phyloP scores from a whole-genome alignment of 2,113 vertebrate species.

The Peromyscus californicus region DNA sequence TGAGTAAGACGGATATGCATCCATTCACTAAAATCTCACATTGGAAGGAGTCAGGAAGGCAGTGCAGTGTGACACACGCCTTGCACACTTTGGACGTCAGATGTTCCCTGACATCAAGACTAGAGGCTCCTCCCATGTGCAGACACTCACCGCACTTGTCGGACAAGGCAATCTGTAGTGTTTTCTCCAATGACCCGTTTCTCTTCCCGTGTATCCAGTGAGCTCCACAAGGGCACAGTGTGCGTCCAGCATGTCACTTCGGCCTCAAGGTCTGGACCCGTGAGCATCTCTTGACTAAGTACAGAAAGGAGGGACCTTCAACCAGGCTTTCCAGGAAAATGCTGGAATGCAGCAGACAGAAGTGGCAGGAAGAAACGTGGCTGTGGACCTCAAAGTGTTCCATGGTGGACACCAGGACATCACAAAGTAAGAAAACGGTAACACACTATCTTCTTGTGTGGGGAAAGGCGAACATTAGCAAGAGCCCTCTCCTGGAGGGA shows the following conservation, averaged over 20 bases:
- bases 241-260: background rate
- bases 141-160: background rate
- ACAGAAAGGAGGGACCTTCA: background rate
- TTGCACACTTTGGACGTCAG: background rate
- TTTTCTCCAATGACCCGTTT: background rate
- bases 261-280: background rate
- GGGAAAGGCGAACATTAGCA: background rate
- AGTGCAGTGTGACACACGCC: background rate
- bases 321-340: background rate
- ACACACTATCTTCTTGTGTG: background rate
- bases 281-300: constrained; percentile 2
- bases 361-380: background rate
- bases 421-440: background rate
- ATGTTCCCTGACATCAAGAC: background rate
- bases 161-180: background rate
- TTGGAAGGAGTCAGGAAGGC: background rate
- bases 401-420: too few relatives aligned
- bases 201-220: background rate
- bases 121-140: background rate
- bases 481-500: background rate
- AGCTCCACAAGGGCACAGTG: background rate
- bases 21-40: constrained; percentile 56
- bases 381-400: background rate
- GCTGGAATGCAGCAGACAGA: background rate
- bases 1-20: constrained; percentile 51